Evolutionary conservation across 1,140 invertebrate species (phyloP), one percentile per base, ranked within the genome.

Genomic region (Andrena cerasifolii): DNA sequence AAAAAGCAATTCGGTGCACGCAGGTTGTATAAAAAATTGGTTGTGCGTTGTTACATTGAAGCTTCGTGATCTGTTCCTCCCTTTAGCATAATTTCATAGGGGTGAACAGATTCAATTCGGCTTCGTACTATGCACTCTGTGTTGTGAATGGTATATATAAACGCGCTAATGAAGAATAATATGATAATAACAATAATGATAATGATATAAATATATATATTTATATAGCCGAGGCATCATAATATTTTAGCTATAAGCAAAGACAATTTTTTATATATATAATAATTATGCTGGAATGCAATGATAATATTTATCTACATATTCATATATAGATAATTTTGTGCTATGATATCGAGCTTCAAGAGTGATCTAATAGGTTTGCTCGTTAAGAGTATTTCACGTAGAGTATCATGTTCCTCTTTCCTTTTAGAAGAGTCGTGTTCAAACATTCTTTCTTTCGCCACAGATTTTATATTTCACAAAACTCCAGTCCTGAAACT

Each of bases 51-150:
- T 90, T 88, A 88, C 81, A 83, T 89, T 90, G 88, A 89, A 80
- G 87, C 89, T 89, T 87, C 84, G 74, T 63, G 58, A 85, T 87
- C 79, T 59, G 80, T 86, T 88, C 86, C 49, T 83, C 81, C 74
- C 83, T 80, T 77, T 62, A 73, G 78, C 58, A 21, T 67, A 79
- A 82, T 70, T 51, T 74, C 43, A 89, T 72, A 78, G 85, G 79
- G 85, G 61, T 78, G 70, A 86, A 86, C 74, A 80, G 81, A 86
- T 87, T 83, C 82, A 77, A 83, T 90, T 87, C 72, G 88, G 91
- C 91, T 92, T 92, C 89, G 91, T 91, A 93, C 91, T 93, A 90
- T 92, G 91, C 91, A 93, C 92, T 93, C 92, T 93, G 92, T 91
- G 92, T 93, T 93, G 92, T 93, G 92, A 93, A 91, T 92, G 90